Evolutionary conservation across 2,113 vertebrate species (phyloP), one percentile per base, ranked within the genome.

Genomic region (Gavia stellata): DNA sequence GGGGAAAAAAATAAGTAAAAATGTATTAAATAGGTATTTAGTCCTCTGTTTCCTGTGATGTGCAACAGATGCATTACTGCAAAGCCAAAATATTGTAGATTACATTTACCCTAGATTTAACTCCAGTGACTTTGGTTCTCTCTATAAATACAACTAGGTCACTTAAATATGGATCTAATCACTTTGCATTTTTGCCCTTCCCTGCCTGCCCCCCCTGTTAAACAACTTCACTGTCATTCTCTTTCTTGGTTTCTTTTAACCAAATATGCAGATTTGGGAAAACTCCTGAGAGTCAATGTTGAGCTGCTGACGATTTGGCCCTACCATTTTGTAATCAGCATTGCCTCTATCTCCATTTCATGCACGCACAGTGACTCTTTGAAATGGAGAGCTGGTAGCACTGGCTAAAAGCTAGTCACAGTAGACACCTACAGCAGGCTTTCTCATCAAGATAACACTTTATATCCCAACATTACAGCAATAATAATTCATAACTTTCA

Each of bases 181-280:
- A 29, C n/a, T 74, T 40, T 25, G 26, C 7, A 19, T 65, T 86
- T 96, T 75, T 49, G 44, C 12, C 4, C 10, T 9, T 7, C 59
- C 14, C 13, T 15, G 19, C 4, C 4, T 10, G 1, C 6, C 15
- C 3, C 1, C 17, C 25, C 16, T 6, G 7, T 34, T 50, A 15
- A 17, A 62, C 20, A 79, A 11, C 25, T 82, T 74, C 25, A n/a
- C 6, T 65, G 9, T 33, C 6, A 4, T 86, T 89, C 40, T 28
- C 16, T 50, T 78, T 53, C 25, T 73, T 80, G 16, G 4, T 73
- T 89, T 79, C 10, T 74, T 94, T 71, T 88, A 63, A 55, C 23
- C 33, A 55, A 59, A 6, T 44, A 9, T 33, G 6, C 26, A 49
- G 23, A 40, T 93, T 89, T 86, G 50, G 59, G 36, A 33, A 55